phyloP scores from a whole-genome alignment of 2,113 vertebrate species.

The Mellivora capensis region DNA sequence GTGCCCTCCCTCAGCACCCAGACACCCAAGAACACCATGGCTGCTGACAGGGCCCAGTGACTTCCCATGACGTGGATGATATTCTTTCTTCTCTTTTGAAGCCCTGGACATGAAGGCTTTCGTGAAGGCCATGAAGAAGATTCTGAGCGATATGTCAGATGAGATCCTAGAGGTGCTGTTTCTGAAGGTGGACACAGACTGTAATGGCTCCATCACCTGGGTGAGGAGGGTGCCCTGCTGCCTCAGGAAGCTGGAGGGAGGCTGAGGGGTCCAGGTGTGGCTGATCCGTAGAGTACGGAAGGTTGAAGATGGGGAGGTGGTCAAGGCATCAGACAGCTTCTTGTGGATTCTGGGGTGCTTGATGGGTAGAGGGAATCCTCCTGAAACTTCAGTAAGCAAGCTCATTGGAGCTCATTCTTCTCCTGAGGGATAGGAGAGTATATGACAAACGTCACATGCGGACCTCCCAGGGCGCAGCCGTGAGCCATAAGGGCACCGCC shows the following conservation, averaged over 20 bases:
- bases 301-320: not conserved
- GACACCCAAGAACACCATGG: not conserved
- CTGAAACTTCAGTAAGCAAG: not conserved
- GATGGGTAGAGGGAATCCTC: not conserved
- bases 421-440: not conserved
- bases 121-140: conserved; percentile 64
- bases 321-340: not conserved
- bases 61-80: accelerated
- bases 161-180: conserved; percentile 69
- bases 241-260: not conserved
- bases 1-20: not conserved
- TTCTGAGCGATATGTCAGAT: conserved; percentile 24
- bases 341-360: not conserved
- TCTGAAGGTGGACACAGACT: conserved; percentile 75
- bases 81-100: conserved; percentile 4
- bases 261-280: not conserved
- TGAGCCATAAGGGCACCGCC: not conserved
- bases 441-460: not conserved
- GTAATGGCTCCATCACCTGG: conserved; percentile 74
- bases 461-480: accelerated
- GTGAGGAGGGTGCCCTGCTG: conserved; percentile 55
- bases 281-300: not conserved
- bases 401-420: not conserved
- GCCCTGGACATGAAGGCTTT: conserved; percentile 65
- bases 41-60: not conserved